phyloP scores from a whole-genome alignment of 2,797 vertebrate genomes.

The Schizopygopsis pylzovi region DNA sequence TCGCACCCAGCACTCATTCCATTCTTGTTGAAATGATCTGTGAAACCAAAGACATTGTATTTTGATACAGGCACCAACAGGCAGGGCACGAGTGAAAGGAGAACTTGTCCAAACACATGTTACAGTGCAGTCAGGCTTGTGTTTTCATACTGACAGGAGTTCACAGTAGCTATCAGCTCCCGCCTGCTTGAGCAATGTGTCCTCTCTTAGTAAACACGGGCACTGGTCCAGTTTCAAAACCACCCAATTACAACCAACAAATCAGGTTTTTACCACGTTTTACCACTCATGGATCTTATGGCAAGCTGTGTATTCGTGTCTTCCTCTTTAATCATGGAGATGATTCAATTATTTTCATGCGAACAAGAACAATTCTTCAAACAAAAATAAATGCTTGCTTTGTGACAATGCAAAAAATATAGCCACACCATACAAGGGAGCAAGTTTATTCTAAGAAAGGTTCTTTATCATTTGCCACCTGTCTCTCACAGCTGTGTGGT shows the following conservation, averaged over 20 bases:
- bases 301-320: neutral
- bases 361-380: neutral
- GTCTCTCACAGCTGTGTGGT: conserved; percentile 28
- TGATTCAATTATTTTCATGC: neutral
- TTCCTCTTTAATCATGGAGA: neutral
- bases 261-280: neutral
- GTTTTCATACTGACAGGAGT: conserved; percentile 20
- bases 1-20: conserved; percentile 1
- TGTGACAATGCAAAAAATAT: neutral
- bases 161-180: conserved; percentile 36
- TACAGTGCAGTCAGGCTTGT: conserved; percentile 33
- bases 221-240: conserved; percentile 1
- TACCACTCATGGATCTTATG: conserved; percentile 8
- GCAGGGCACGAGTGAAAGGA: conserved; percentile 57
- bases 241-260: conserved; percentile 16
- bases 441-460: neutral
- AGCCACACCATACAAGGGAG: neutral
- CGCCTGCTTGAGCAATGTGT: neutral
- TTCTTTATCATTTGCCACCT: neutral
- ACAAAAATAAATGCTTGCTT: neutral
- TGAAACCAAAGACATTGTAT: conserved; percentile 43
- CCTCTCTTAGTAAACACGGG: conserved; percentile 19
- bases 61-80: conserved; percentile 58
- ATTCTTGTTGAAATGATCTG: conserved; percentile 44
- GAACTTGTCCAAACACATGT: conserved; percentile 68